These are phyloP conservation scores for Jordanella pulchra DNA, from an alignment of 2,797 vertebrate genomes.

Conservation along the genomic window DNA sequence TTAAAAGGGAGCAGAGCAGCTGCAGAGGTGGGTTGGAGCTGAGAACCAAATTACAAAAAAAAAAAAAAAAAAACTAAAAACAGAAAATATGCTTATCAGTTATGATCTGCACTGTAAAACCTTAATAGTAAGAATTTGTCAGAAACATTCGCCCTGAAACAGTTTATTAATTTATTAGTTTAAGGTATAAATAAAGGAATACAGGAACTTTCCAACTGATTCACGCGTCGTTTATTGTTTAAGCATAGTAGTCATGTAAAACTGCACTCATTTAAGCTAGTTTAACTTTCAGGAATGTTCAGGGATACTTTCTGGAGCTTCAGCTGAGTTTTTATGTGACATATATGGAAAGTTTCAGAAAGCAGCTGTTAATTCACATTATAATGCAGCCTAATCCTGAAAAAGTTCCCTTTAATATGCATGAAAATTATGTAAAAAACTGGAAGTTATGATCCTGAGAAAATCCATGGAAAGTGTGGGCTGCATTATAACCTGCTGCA, in stretches of 20 bases:
- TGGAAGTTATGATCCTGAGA: neutral
- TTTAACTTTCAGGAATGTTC: neutral
- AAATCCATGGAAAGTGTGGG: neutral
- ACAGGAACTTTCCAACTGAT: neutral
- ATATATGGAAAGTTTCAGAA: neutral
- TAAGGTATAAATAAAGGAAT: neutral
- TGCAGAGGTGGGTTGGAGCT: conserved; percentile 60
- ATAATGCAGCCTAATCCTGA: neutral
- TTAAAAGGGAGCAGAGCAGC: conserved; percentile 64
- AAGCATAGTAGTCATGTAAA: neutral
- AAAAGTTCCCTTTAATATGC: neutral
- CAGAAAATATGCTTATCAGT: conserved; percentile 50
- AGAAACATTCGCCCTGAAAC: neutral
- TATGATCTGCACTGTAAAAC: conserved; percentile 30
- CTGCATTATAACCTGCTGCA: neutral
- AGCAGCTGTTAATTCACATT: neutral
- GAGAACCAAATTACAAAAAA: conserved; percentile 19
- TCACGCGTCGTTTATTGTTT: neutral
- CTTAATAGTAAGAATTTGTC: neutral
- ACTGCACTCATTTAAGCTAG: too few relatives aligned
- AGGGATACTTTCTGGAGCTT: neutral
- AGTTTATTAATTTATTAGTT: neutral
- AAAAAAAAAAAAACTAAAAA: neutral
- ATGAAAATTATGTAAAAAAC: neutral
- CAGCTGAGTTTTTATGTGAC: neutral